phyloP scores from a whole-genome alignment of 2,113 vertebrate genomes.

The Australoheros scitulus region DNA sequence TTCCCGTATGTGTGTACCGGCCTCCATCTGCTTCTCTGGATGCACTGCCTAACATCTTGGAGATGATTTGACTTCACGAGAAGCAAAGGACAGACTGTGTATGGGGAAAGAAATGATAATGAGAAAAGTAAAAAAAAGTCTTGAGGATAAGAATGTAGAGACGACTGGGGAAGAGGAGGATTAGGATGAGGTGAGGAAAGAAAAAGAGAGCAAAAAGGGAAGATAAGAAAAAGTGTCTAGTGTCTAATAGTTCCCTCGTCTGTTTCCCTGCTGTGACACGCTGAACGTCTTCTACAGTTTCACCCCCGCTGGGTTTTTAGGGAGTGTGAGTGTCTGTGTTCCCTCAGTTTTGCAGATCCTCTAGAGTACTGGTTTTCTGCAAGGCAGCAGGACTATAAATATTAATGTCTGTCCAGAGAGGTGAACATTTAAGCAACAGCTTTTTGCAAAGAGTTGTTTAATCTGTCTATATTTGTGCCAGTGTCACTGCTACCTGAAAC shows the following conservation, averaged over 20 bases:
- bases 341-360: not conserved
- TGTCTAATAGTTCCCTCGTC: constrained; percentile 31
- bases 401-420: constrained; percentile 16
- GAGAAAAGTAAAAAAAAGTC: not conserved
- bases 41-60: constrained; percentile 19
- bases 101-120: not conserved
- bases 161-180: not conserved
- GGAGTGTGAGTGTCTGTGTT: not conserved
- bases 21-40: constrained; percentile 46
- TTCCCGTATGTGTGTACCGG: not conserved
- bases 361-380: constrained; percentile 12
- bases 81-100: constrained; percentile 4
- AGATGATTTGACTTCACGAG: constrained; percentile 36
- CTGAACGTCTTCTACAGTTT: constrained; percentile 46
- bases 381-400: constrained; percentile 31
- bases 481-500: not conserved
- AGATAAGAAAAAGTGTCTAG: constrained; percentile 16
- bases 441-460: not conserved
- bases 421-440: constrained; percentile 8
- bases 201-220: not conserved
- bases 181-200: not conserved
- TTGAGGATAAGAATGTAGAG: not conserved
- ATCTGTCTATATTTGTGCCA: not conserved
- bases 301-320: constrained; percentile 42
- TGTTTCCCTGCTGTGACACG: constrained; percentile 29